Evolutionary conservation across 2,888 invertebrate species (phyloP).

Genomic region (Drosophila sordidapex): DNA sequence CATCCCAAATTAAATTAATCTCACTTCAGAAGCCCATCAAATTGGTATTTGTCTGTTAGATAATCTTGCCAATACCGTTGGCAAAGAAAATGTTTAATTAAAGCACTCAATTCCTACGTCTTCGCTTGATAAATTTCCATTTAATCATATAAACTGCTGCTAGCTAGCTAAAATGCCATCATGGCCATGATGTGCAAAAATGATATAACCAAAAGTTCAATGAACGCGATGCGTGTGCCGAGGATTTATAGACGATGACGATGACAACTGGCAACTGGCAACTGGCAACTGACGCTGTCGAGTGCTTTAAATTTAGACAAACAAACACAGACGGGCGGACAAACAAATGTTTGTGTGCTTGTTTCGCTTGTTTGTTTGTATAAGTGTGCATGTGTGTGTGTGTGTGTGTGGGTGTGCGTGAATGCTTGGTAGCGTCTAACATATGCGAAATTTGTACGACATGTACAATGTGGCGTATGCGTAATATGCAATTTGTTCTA

Average conservation of each 20-base stretch:
- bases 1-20: background rate
- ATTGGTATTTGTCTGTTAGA: background rate
- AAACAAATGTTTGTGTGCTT: slow-evolving; percentile 63
- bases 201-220: slow-evolving; percentile 59
- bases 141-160: slow-evolving; percentile 41
- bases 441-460: slow-evolving; percentile 43
- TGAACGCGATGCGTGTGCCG: slow-evolving; percentile 62
- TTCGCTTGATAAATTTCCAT: slow-evolving; percentile 30
- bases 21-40: background rate
- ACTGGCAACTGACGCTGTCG: slow-evolving; percentile 33
- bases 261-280: slow-evolving; percentile 22
- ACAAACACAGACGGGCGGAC: slow-evolving; percentile 51
- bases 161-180: slow-evolving; percentile 23
- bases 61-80: background rate
- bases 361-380: slow-evolving; percentile 27
- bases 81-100: slow-evolving; percentile 5
- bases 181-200: slow-evolving; percentile 25
- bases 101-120: slow-evolving; percentile 5
- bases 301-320: slow-evolving; percentile 71
- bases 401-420: slow-evolving; percentile 17
- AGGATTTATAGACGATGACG: slow-evolving; percentile 52
- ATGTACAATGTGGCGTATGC: slow-evolving; percentile 67
- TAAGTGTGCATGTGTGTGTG: slow-evolving; percentile 11
- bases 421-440: slow-evolving; percentile 31
- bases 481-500: slow-evolving; percentile 76